Conservation (phyloP, 2,113 vertebrate genomes). For the Campylomormyrus numenius region DNA sequence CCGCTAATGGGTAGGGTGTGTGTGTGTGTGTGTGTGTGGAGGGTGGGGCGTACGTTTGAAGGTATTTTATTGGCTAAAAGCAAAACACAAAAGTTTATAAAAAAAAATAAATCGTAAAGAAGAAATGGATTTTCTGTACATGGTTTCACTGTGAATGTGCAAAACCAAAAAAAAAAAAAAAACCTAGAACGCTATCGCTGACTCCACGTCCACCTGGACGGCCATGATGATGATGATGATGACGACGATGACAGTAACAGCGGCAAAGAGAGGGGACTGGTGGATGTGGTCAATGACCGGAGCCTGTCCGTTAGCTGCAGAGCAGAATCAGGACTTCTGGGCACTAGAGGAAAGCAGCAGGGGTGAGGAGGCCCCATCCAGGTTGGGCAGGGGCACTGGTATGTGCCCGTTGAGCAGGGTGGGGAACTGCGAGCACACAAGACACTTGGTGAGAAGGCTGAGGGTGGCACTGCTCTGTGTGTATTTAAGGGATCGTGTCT, state of each 20-base stretch:
- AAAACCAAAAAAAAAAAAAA: constrained; percentile 3
- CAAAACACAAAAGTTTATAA: neutral
- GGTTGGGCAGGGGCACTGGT: constrained; percentile 69
- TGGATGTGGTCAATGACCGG: neutral
- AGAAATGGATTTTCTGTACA: neutral
- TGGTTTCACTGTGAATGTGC: neutral
- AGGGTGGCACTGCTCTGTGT: neutral
- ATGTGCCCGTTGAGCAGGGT: constrained; percentile 81
- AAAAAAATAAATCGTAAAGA: neutral
- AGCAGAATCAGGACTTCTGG: constrained; percentile 81
- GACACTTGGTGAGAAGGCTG: neutral
- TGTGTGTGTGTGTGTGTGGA: neutral
- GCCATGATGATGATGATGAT: neutral
- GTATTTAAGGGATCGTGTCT: neutral
- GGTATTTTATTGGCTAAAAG: constrained; percentile 12
- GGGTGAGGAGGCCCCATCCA: constrained; percentile 75
- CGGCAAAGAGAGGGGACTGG: neutral
- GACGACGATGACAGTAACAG: neutral
- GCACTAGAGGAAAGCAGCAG: constrained; percentile 76
- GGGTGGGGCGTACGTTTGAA: neutral
- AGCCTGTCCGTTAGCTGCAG: neutral
- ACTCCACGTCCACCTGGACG: neutral
- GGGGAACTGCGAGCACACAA: constrained; percentile 72
- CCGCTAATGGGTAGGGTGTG: neutral
- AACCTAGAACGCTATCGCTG: neutral